Conservation (phyloP, 2,888 invertebrate genomes). For the Dione vanillae region DNA sequence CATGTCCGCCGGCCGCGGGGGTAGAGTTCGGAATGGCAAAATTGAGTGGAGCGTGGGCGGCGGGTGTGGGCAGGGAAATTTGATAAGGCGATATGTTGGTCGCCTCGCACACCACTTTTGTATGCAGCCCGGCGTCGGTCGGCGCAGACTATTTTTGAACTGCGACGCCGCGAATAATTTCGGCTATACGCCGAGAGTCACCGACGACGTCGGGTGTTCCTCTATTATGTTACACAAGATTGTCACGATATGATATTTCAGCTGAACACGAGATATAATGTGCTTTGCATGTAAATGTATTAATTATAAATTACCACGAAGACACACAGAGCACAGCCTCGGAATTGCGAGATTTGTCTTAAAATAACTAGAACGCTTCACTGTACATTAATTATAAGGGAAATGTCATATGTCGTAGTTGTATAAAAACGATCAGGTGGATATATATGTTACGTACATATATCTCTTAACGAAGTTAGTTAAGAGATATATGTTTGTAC, state of each 20-base stretch:
- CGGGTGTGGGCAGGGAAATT: slow-evolving; percentile 79
- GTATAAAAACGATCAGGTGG: too few relatives aligned
- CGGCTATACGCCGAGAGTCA: slow-evolving; percentile 62
- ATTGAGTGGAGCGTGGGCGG: slow-evolving; percentile 62
- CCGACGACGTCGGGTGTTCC: slow-evolving; percentile 53
- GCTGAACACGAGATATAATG: slow-evolving; percentile 25
- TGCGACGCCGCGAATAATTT: slow-evolving; percentile 57
- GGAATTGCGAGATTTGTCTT: slow-evolving; percentile 9
- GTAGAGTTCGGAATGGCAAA: slow-evolving; percentile 52
- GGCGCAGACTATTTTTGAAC: slow-evolving; percentile 76
- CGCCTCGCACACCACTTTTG: slow-evolving; percentile 75
- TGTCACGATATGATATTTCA: slow-evolving; percentile 28
- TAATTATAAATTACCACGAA: slow-evolving; percentile 10
- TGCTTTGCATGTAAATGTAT: slow-evolving; percentile 34
- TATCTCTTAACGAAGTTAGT: too few relatives aligned
- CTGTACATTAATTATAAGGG: too few relatives aligned
- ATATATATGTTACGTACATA: too few relatives aligned
- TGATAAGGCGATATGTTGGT: slow-evolving; percentile 76
- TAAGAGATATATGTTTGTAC: too few relatives aligned
- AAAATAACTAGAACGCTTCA: too few relatives aligned
- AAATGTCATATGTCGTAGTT: too few relatives aligned
- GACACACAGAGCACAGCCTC: slow-evolving; percentile 1
- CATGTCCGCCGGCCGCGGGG: slow-evolving; percentile 62
- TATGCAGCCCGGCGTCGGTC: slow-evolving; percentile 70
- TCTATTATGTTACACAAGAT: slow-evolving; percentile 32